phyloP scores from a whole-genome alignment of 2,888 invertebrate genomes.

The Ametastegia equiseti region DNA sequence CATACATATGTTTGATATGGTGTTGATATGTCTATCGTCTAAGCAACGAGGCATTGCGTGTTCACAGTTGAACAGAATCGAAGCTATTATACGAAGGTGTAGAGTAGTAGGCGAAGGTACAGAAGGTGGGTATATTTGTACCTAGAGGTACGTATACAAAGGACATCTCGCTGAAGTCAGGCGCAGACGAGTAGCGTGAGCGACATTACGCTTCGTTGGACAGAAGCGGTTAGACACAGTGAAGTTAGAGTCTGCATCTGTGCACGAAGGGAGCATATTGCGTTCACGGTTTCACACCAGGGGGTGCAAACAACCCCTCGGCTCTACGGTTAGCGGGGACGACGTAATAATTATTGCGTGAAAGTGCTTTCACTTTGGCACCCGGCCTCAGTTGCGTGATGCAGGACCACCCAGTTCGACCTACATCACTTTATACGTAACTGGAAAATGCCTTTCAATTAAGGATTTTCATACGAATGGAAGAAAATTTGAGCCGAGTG shows the following conservation, averaged over 20 bases:
- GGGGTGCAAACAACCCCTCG: constrained; percentile 71
- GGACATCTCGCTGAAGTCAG: constrained; percentile 31
- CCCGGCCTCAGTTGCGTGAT: constrained; percentile 24
- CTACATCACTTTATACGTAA: constrained; percentile 5
- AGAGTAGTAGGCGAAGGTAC: background rate
- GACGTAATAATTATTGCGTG: constrained; percentile 44
- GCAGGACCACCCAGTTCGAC: background rate
- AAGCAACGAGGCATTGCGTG: background rate
- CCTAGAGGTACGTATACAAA: constrained; percentile 12
- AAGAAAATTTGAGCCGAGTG: background rate
- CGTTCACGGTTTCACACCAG: constrained; percentile 65
- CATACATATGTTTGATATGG: background rate
- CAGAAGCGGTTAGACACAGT: constrained; percentile 43
- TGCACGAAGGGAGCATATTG: constrained; percentile 65
- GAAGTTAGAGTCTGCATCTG: constrained; percentile 46
- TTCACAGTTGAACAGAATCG: constrained; percentile 22
- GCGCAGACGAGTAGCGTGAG: constrained; percentile 40
- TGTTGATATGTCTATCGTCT: background rate
- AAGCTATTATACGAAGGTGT: constrained; percentile 3
- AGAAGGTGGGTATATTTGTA: background rate
- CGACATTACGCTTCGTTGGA: constrained; percentile 42
- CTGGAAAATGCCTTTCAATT: constrained; percentile 13
- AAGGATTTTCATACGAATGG: background rate
- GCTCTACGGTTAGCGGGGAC: constrained; percentile 4
- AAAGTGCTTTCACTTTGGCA: constrained; percentile 40